These are phyloP conservation scores for Mus pahari DNA, from an alignment of 2,113 vertebrate genomes.

Conservation along the genomic window DNA sequence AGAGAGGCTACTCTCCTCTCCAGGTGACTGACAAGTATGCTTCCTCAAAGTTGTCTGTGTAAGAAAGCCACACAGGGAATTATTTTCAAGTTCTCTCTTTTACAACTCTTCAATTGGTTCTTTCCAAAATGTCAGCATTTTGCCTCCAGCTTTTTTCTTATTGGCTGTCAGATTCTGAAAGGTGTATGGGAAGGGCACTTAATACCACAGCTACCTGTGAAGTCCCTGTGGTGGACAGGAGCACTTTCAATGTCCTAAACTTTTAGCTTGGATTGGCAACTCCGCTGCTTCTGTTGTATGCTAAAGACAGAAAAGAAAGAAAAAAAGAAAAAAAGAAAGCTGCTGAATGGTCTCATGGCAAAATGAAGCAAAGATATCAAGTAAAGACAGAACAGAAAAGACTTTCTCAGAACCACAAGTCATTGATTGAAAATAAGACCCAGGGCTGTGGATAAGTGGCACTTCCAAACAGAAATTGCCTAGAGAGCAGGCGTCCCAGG, in stretches of 20 bases:
- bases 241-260: neutral
- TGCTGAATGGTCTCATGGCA: neutral
- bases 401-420: conserved; percentile 20
- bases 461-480: neutral
- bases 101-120: conserved; percentile 15
- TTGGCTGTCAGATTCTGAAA: conserved; percentile 61
- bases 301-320: conserved; percentile 64
- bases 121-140: conserved; percentile 62
- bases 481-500: rapidly evolving
- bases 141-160: conserved; percentile 54
- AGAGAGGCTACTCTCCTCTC: neutral
- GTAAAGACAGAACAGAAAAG: neutral
- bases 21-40: neutral
- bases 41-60: conserved; percentile 23
- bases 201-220: conserved; percentile 4
- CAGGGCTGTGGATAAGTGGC: neutral
- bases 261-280: conserved; percentile 39
- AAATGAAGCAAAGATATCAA: conserved; percentile 52
- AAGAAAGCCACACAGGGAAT: conserved; percentile 29
- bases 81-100: conserved; percentile 54
- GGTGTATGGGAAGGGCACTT: conserved; percentile 18
- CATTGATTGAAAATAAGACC: conserved; percentile 52
- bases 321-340: neutral
- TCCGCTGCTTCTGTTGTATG: conserved; percentile 38
- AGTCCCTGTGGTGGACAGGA: conserved; percentile 6